These are phyloP conservation scores for Rhodophaea formosa DNA, from an alignment of 2,888 invertebrate genomes.

Conservation along the genomic window DNA sequence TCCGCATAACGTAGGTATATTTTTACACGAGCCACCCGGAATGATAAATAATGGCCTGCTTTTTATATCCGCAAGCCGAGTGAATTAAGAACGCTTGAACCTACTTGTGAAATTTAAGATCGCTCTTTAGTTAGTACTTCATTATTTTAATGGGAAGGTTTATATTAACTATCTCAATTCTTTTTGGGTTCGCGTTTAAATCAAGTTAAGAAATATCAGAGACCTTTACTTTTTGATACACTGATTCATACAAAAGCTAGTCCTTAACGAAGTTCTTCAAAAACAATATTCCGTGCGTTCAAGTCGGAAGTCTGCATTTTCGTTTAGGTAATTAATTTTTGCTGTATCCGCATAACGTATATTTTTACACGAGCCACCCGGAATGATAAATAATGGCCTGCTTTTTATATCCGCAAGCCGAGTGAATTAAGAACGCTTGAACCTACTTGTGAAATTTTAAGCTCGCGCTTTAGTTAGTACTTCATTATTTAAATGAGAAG, in stretches of 20 bases:
- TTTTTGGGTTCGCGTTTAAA: background rate
- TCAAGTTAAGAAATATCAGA: background rate
- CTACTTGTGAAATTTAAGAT: constrained; percentile 14
- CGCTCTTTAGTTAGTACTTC: background rate
- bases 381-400: constrained; percentile 17
- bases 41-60: constrained; percentile 17
- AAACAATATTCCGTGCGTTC: background rate
- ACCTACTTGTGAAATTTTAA: constrained; percentile 15
- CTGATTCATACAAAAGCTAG: background rate
- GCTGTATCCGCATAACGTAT: constrained; percentile 6
- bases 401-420: constrained; percentile 11
- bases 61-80: constrained; percentile 11
- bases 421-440: constrained; percentile 20
- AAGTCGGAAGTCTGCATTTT: constrained; percentile 8
- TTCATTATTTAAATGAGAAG: constrained; percentile 14
- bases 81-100: constrained; percentile 18
- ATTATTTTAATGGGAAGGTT: constrained; percentile 11
- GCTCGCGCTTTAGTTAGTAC: background rate
- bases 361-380: constrained; percentile 12
- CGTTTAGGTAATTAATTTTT: constrained; percentile 12
- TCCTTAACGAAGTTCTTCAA: background rate
- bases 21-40: constrained; percentile 13
- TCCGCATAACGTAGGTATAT: constrained; percentile 1
- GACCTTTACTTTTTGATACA: no score
- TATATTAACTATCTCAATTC: background rate